These are phyloP conservation scores for Choloepus didactylus DNA, from an alignment of 2,797 vertebrate species.

Conservation along the genomic window DNA sequence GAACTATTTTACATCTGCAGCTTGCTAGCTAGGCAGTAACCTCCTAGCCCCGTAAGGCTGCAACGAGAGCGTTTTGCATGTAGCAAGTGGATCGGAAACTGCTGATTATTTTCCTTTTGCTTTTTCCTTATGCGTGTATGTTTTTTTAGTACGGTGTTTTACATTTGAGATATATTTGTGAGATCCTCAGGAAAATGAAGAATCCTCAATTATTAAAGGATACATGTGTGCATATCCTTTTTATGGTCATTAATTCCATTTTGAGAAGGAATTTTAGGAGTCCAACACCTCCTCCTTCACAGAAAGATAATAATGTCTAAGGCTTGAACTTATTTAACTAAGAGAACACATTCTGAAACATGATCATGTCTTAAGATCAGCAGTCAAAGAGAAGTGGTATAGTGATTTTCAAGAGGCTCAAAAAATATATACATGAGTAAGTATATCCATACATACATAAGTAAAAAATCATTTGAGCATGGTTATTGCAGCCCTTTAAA, in stretches of 20 bases:
- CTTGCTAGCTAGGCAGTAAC: not conserved
- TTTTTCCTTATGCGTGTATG: not conserved
- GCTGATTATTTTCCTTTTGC: not conserved
- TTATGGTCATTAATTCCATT: not conserved
- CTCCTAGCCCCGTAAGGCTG: not conserved
- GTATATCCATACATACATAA: not conserved
- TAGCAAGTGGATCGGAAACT: not conserved
- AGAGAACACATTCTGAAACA: not conserved
- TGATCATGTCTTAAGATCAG: not conserved
- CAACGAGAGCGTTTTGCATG: not conserved
- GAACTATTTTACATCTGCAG: not conserved
- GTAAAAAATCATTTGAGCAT: not conserved
- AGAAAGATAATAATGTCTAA: not conserved
- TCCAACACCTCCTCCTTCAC: not conserved
- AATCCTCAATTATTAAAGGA: not conserved
- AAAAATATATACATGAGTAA: not conserved
- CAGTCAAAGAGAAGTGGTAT: not conserved
- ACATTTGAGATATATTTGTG: not conserved
- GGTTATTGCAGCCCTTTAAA: not conserved
- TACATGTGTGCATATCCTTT: not conserved
- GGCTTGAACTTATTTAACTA: not conserved
- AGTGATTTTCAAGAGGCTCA: slow-evolving; percentile 26
- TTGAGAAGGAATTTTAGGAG: not conserved
- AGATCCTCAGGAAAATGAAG: not conserved
- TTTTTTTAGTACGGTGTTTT: not conserved